phyloP scores from a whole-genome alignment of 2,797 vertebrate species.

The Bryconaethiops microstoma region DNA sequence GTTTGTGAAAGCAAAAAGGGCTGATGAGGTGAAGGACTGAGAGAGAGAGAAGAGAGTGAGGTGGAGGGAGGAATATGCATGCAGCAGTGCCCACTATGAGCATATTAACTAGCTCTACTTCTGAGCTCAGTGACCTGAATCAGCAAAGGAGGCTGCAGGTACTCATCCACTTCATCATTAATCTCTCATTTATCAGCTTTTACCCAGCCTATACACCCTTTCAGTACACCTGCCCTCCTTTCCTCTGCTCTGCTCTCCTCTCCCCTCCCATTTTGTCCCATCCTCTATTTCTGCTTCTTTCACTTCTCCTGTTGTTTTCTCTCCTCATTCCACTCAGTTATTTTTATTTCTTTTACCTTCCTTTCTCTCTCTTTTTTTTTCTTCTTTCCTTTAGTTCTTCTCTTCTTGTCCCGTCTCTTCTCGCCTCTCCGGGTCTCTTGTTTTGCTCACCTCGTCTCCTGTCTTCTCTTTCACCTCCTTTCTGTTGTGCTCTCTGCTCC shows the following conservation, averaged over 20 bases:
- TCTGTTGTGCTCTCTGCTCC: neutral
- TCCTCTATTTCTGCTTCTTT: neutral
- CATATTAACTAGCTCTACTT: slow-evolving; percentile 61
- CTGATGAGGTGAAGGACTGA: neutral
- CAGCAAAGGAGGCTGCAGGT: slow-evolving; percentile 40
- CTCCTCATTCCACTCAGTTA: neutral
- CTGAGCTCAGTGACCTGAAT: slow-evolving; percentile 62
- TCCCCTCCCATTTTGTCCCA: neutral
- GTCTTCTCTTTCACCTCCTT: neutral
- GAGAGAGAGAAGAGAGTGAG: neutral
- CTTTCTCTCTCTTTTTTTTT: neutral
- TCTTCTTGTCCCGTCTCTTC: neutral
- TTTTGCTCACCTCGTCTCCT: neutral
- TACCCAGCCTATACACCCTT: slow-evolving; percentile 20
- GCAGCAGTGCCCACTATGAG: slow-evolving; percentile 31
- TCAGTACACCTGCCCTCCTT: slow-evolving; percentile 13
- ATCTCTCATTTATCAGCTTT: slow-evolving; percentile 46
- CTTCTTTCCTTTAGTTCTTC: neutral
- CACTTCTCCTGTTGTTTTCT: neutral
- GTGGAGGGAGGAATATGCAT: neutral
- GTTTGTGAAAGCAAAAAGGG: slow-evolving; percentile 31
- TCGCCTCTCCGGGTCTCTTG: neutral
- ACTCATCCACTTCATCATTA: slow-evolving; percentile 51
- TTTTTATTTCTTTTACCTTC: neutral
- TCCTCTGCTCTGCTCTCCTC: neutral